A percentile compares a stretch with the other conserved stretches of the same genome.
phyloP scores from a whole-genome alignment of 2,113 vertebrate species.

The Acrocephalus kingi region DNA sequence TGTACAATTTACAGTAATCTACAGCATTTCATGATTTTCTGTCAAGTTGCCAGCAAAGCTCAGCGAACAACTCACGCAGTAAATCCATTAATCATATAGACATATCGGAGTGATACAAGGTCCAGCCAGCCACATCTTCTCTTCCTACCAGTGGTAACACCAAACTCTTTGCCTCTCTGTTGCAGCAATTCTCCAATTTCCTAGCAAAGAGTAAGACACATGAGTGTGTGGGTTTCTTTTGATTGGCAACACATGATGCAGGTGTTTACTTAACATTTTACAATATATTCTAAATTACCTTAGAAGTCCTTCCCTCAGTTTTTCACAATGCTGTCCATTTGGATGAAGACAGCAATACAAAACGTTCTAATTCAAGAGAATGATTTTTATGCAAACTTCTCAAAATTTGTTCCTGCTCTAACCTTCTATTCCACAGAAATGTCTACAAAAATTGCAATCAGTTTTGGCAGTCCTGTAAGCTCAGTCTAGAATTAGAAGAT shows the following conservation, averaged over 20 bases:
- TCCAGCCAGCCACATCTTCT: slow-evolving; percentile 97
- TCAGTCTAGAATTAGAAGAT: background rate
- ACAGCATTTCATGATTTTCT: background rate
- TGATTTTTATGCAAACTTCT: background rate
- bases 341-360: background rate
- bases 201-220: slow-evolving; percentile 54
- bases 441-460: background rate
- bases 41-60: background rate
- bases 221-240: background rate
- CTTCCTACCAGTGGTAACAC: slow-evolving; percentile 95
- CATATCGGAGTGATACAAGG: slow-evolving; percentile 92
- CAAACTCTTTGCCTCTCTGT: slow-evolving; percentile 89
- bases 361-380: background rate
- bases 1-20: background rate
- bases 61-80: slow-evolving; percentile 87
- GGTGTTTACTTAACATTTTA: background rate
- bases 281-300: background rate
- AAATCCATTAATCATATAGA: slow-evolving; percentile 98
- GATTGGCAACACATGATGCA: background rate
- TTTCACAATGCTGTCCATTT: background rate
- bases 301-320: background rate
- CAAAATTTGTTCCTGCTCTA: background rate
- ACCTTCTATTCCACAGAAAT: background rate
- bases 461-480: background rate
- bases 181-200: slow-evolving; percentile 90